phyloP scores from a whole-genome alignment of 2,797 vertebrate species.

The Xyrichtys novacula region DNA sequence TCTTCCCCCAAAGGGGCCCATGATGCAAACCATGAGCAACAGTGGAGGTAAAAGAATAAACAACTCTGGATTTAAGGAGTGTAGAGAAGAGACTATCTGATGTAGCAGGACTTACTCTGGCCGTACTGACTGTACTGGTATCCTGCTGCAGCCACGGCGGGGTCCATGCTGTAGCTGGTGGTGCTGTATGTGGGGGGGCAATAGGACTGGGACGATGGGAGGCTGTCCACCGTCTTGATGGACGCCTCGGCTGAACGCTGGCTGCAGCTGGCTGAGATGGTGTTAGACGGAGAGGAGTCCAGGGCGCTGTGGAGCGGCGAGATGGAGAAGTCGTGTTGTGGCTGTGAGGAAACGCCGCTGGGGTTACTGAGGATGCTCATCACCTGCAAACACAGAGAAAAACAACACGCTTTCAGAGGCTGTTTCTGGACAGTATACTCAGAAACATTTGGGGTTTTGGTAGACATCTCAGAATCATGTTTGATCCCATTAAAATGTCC shows the following conservation, averaged over 20 bases:
- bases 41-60: too few species aligned
- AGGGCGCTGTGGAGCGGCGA: conserved; percentile 92
- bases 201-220: conserved; percentile 95
- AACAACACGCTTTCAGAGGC: not conserved
- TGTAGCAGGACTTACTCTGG: conserved; percentile 89
- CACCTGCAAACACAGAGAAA: conserved; percentile 84
- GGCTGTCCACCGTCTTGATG: conserved; percentile 93
- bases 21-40: too few species aligned
- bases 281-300: conserved; percentile 89
- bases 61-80: too few species aligned
- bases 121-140: conserved; percentile 97
- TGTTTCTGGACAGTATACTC: too few species aligned
- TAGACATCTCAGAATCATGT: too few species aligned
- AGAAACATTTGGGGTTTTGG: too few species aligned
- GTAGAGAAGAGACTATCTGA: too few species aligned
- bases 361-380: conserved; percentile 97
- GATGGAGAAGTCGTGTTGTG: conserved; percentile 95
- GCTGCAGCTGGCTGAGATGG: conserved; percentile 94
- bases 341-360: conserved; percentile 89
- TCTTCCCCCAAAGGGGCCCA: too few species aligned
- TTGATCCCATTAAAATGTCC: too few species aligned
- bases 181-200: conserved; percentile 96
- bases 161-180: conserved; percentile 95
- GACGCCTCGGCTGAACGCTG: conserved; percentile 89
- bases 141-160: conserved; percentile 89